Percentiles rank a stretch among this genome's conserved stretches.
phyloP scores from a whole-genome alignment of 2,113 vertebrate species.

The Piaya cayana region DNA sequence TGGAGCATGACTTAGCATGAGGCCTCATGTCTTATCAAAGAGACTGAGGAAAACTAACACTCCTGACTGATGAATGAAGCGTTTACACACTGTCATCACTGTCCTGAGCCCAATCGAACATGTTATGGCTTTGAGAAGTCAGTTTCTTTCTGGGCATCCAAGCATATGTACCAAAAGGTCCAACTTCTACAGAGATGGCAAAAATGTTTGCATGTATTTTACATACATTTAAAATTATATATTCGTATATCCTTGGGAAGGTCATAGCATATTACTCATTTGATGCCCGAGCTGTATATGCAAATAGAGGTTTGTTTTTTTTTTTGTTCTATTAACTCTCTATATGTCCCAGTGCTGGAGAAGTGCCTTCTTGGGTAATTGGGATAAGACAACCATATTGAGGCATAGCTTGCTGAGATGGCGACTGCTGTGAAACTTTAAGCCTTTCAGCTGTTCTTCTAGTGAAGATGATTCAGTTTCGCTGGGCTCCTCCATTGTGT shows the following conservation, averaged over 20 bases:
- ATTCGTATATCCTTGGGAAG: not conserved
- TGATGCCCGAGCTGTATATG: not conserved
- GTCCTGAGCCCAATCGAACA: not conserved
- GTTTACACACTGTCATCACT: not conserved
- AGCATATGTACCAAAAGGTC: not conserved
- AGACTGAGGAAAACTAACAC: not conserved
- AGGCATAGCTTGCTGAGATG: not conserved
- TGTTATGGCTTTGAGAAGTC: not conserved
- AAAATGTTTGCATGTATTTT: not conserved
- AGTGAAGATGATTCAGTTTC: not conserved
- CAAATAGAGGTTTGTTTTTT: not conserved
- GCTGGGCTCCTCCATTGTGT: not conserved
- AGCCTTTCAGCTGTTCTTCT: not conserved
- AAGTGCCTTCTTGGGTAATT: not conserved
- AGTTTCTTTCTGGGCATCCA: not conserved
- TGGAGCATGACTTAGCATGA: not conserved
- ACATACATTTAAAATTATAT: not conserved
- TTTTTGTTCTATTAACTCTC: not conserved
- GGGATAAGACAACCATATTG: not conserved
- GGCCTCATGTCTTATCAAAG: not conserved
- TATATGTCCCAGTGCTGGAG: not conserved
- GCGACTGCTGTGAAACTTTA: not conserved
- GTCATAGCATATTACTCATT: not conserved
- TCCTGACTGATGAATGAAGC: not conserved
- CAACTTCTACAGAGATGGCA: not conserved